phyloP scores from a whole-genome alignment of 2,888 invertebrate genomes.

The Nymphalis polychloros region DNA sequence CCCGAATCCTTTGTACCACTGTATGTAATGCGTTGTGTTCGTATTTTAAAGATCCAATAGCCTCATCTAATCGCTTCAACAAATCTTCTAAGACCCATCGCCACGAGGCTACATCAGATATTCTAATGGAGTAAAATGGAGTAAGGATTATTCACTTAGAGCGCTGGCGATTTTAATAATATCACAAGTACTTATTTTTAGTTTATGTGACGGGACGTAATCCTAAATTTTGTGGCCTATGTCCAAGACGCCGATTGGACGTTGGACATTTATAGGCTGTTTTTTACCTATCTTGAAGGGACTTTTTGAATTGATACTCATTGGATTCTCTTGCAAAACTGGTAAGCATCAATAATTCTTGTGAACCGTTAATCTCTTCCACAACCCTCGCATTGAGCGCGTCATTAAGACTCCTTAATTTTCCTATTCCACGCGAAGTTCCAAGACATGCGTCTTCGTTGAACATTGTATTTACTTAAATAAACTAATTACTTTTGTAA shows the following conservation, averaged over 20 bases:
- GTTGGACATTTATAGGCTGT: too few species aligned
- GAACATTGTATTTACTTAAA: conserved; percentile 46
- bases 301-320: conserved; percentile 61
- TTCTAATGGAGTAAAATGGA: conserved; percentile 55
- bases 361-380: conserved; percentile 62
- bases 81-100: conserved; percentile 71
- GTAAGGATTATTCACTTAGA: too few species aligned
- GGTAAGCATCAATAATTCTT: conserved; percentile 67
- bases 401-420: conserved; percentile 53
- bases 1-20: conserved; percentile 57
- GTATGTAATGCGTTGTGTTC: conserved; percentile 65
- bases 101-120: conserved; percentile 71
- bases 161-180: too few species aligned
- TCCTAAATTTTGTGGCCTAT: too few species aligned
- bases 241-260: too few species aligned
- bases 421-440: conserved; percentile 40
- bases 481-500: too few species aligned
- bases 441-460: conserved; percentile 54
- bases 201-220: too few species aligned
- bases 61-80: conserved; percentile 60
- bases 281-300: conserved; percentile 59
- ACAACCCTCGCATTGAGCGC: conserved; percentile 60
- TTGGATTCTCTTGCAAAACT: conserved; percentile 64
- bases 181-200: too few species aligned
- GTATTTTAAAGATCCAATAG: conserved; percentile 53